phyloP scores from a whole-genome alignment of 2,113 vertebrate genomes.

The Indicator maculatus region DNA sequence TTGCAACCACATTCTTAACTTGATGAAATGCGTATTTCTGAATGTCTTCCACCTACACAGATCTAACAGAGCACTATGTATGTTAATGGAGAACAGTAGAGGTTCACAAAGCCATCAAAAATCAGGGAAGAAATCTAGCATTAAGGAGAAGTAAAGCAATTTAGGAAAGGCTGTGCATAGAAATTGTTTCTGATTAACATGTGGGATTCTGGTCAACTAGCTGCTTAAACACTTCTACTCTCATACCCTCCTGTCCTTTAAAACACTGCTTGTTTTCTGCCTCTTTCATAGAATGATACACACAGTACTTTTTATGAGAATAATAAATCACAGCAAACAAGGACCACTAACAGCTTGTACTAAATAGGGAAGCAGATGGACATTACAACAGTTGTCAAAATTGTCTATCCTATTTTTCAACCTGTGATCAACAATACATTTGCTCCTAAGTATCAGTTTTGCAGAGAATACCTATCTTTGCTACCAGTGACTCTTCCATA shows the following conservation, averaged over 20 bases:
- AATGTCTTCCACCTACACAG: background rate
- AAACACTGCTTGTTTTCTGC: background rate
- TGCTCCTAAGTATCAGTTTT: background rate
- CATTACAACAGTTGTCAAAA: background rate
- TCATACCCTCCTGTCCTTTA: background rate
- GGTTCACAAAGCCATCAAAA: background rate
- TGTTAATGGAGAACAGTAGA: background rate
- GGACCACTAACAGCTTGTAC: background rate
- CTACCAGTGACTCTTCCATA: background rate
- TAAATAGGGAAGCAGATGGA: background rate
- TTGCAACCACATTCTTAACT: background rate
- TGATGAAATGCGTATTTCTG: background rate
- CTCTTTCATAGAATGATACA: background rate
- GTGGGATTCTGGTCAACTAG: background rate
- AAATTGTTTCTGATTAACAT: background rate
- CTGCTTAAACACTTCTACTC: background rate
- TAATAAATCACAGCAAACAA: background rate
- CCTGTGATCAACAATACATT: background rate
- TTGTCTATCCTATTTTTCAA: background rate
- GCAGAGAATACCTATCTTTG: background rate
- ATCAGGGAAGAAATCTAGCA: background rate
- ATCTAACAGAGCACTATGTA: rapidly evolving
- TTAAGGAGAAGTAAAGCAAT: background rate
- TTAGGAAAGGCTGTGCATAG: background rate
- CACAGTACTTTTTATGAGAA: background rate